Conservation (phyloP, 2,888 invertebrate genomes). For the Mesoligia furuncula region DNA sequence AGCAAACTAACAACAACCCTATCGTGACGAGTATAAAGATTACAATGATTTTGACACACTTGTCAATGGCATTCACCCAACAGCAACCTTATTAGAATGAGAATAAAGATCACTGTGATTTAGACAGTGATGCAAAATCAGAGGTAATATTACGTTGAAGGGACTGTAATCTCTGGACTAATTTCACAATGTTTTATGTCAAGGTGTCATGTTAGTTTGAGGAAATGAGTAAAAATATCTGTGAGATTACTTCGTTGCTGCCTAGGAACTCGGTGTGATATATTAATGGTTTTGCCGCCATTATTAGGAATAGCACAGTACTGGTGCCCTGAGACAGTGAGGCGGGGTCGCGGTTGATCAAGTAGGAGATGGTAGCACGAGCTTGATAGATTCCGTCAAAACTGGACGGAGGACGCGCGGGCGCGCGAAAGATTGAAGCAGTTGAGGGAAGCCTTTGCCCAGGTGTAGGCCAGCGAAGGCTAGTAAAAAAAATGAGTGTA, state of each 20-base stretch:
- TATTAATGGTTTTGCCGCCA: neutral
- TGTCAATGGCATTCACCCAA: too few species aligned
- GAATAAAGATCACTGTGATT: neutral
- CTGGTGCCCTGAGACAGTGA: too few species aligned
- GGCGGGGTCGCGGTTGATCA: neutral
- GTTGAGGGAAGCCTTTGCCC: too few species aligned
- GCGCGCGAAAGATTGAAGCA: too few species aligned
- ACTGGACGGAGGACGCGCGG: neutral
- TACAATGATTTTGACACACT: neutral
- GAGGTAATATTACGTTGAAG: neutral
- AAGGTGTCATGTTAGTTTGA: neutral
- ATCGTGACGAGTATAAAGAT: neutral
- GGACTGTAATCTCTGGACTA: neutral
- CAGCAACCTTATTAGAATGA: too few species aligned
- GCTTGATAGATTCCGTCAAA: neutral
- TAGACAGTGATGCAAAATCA: neutral
- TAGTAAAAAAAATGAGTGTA: too few species aligned
- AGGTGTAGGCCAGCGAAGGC: too few species aligned
- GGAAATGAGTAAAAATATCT: neutral
- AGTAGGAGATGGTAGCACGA: too few species aligned
- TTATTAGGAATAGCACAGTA: neutral
- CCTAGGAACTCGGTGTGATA: neutral
- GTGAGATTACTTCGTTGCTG: neutral
- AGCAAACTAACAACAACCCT: neutral
- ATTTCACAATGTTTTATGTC: slow-evolving; percentile 18